phyloP scores from a whole-genome alignment of 1,140 invertebrate species.

The Nasonia vitripennis region DNA sequence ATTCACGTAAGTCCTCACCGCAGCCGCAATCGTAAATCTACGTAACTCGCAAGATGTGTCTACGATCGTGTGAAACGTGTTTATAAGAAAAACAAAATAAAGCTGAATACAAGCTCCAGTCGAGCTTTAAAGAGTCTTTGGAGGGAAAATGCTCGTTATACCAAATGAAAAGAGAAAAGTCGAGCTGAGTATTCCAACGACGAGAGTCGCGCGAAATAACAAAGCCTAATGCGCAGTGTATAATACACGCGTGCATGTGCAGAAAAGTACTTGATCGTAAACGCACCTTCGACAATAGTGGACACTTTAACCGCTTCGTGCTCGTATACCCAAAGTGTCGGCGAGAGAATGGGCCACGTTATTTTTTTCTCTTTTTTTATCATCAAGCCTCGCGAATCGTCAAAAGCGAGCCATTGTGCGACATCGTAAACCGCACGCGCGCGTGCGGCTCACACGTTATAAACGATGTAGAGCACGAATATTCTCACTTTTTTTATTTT shows the following conservation, averaged over 20 bases:
- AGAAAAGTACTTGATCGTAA: background rate
- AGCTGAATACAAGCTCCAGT: too few relatives aligned
- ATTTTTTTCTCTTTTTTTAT: background rate
- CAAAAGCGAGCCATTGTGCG: background rate
- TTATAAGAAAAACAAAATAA: too few relatives aligned
- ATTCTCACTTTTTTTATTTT: background rate
- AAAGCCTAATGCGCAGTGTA: background rate
- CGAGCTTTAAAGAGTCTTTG: background rate
- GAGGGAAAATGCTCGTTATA: background rate
- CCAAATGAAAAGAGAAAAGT: background rate
- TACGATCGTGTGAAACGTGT: slow-evolving; percentile 16
- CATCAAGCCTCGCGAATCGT: slow-evolving; percentile 18
- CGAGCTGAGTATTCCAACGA: background rate
- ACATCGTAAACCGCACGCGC: background rate
- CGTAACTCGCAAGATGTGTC: background rate
- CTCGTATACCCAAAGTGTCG: slow-evolving; percentile 28
- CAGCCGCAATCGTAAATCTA: background rate
- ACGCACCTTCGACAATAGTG: slow-evolving; percentile 12
- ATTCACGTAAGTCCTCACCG: slow-evolving; percentile 22
- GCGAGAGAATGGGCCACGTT: slow-evolving; percentile 13
- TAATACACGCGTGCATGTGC: too few relatives aligned
- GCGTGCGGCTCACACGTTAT: background rate
- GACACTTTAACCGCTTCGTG: slow-evolving; percentile 1
- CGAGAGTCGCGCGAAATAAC: background rate
- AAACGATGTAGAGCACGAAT: background rate